Conservation (phyloP, 2,888 invertebrate genomes). For the Rhagium mordax region DNA sequence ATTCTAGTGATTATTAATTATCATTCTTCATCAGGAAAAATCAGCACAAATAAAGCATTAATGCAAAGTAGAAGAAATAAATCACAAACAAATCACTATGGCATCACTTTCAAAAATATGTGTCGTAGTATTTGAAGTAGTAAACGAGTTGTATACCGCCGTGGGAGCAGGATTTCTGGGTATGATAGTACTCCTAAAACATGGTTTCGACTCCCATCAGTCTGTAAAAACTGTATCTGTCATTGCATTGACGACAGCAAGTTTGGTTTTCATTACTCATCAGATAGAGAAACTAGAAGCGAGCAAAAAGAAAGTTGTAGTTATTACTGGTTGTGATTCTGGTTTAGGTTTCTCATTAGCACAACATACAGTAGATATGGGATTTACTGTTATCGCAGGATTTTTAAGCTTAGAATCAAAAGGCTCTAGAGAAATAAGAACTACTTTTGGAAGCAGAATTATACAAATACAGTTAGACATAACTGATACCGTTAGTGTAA, state of each 20-base stretch:
- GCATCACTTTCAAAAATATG: slow-evolving; percentile 50
- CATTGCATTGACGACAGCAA: slow-evolving; percentile 58
- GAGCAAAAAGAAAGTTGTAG: slow-evolving; percentile 70
- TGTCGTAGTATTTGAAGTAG: slow-evolving; percentile 60
- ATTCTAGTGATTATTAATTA: slow-evolving; percentile 9
- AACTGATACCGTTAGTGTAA: slow-evolving; percentile 52
- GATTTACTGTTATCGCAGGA: slow-evolving; percentile 84
- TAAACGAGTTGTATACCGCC: slow-evolving; percentile 66
- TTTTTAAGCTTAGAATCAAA: slow-evolving; percentile 76
- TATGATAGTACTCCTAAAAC: slow-evolving; percentile 60
- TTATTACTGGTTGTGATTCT: slow-evolving; percentile 90
- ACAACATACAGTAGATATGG: slow-evolving; percentile 75
- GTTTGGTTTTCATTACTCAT: slow-evolving; percentile 60
- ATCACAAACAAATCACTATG: slow-evolving; percentile 38
- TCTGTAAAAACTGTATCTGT: slow-evolving; percentile 61
- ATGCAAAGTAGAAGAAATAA: not conserved
- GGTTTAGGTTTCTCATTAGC: slow-evolving; percentile 86
- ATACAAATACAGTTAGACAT: slow-evolving; percentile 69
- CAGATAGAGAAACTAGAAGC: slow-evolving; percentile 51
- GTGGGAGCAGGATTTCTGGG: slow-evolving; percentile 65
- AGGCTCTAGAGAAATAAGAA: slow-evolving; percentile 74
- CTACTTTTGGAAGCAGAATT: slow-evolving; percentile 66
- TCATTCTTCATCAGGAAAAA: not conserved
- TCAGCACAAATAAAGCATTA: not conserved
- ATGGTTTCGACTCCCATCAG: slow-evolving; percentile 62